phyloP scores from a whole-genome alignment of 2,797 vertebrate species.

The Danio albolineatus region DNA sequence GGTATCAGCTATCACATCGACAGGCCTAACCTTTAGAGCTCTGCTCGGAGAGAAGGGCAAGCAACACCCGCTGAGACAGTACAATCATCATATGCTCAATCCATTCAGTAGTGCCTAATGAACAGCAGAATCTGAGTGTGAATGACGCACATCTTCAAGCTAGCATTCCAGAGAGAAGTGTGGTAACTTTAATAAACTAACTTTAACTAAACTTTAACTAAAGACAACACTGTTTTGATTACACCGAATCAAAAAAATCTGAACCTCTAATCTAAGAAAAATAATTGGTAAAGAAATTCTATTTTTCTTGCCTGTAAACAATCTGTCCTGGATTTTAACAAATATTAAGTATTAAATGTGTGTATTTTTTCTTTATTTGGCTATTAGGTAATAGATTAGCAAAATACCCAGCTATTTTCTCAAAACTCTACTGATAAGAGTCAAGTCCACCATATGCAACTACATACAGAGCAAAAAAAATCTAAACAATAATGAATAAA shows the following conservation, averaged over 20 bases:
- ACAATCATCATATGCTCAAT: not conserved
- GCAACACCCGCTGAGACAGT: constrained; percentile 2
- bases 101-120: not conserved
- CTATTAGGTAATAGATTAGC: not conserved
- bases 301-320: not conserved
- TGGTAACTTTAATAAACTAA: not conserved
- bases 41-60: constrained; percentile 31
- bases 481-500: too few relatives aligned
- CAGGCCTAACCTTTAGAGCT: constrained; percentile 56
- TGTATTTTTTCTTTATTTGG: not conserved
- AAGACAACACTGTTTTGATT: not conserved
- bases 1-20: constrained; percentile 57
- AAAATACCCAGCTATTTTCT: not conserved
- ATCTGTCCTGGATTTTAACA: not conserved
- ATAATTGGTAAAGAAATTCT: not conserved
- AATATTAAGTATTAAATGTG: not conserved
- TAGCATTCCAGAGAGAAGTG: not conserved
- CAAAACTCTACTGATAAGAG: not conserved
- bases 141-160: not conserved
- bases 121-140: not conserved
- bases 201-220: too few relatives aligned
- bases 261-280: not conserved
- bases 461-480: not conserved
- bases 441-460: not conserved
- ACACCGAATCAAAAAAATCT: too few relatives aligned